phyloP scores from a whole-genome alignment of 1,140 invertebrate genomes.

The Euwallacea fornicatus region DNA sequence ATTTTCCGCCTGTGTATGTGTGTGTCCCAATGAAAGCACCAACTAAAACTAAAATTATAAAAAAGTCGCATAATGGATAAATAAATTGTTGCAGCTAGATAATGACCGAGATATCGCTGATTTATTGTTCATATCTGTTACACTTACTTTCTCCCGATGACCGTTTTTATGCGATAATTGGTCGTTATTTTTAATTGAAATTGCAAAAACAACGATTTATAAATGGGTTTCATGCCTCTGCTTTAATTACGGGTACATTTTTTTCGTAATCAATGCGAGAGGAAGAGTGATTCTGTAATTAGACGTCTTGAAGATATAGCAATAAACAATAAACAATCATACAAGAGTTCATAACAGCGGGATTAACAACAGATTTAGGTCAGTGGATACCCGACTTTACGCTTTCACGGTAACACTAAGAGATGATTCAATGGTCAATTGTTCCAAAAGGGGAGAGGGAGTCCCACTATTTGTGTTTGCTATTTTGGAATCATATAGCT shows the following conservation, averaged over 20 bases:
- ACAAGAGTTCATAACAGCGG: too few species aligned
- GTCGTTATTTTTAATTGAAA: conserved; percentile 36
- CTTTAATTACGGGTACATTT: conserved; percentile 27
- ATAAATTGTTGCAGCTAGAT: conserved; percentile 22
- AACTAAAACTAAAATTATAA: background rate
- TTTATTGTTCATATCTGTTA: conserved; percentile 34
- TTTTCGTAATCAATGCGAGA: conserved; percentile 2
- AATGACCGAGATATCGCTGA: conserved; percentile 17
- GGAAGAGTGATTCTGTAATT: background rate
- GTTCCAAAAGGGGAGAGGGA: too few species aligned
- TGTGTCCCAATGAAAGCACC: too few species aligned
- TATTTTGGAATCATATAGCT: too few species aligned
- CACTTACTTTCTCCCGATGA: conserved; percentile 33
- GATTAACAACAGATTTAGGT: too few species aligned
- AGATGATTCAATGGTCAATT: too few species aligned
- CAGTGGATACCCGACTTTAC: too few species aligned
- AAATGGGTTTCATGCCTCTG: conserved; percentile 31
- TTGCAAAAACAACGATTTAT: conserved; percentile 28
- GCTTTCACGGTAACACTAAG: too few species aligned
- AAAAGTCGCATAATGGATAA: background rate
- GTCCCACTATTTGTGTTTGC: too few species aligned
- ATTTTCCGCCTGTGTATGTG: background rate
- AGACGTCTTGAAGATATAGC: background rate
- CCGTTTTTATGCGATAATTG: conserved; percentile 35
- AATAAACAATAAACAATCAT: background rate